These are phyloP conservation scores for Pempheris klunzingeri DNA, from an alignment of 2,797 vertebrate species.

Conservation along the genomic window DNA sequence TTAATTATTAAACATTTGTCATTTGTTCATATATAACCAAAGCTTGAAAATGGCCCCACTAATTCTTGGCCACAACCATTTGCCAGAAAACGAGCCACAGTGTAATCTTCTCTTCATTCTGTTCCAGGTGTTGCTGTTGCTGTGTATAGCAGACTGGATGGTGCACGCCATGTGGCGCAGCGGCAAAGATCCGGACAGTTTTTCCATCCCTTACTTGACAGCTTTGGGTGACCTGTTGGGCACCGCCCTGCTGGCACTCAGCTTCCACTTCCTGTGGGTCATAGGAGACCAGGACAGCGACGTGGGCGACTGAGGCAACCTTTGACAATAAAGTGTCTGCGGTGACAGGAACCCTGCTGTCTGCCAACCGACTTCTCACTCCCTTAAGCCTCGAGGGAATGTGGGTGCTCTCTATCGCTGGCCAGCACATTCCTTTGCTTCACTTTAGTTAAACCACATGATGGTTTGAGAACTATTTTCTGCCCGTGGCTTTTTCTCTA, in stretches of 20 bases:
- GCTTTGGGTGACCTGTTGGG: slow-evolving; percentile 96
- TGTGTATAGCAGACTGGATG: slow-evolving; percentile 98
- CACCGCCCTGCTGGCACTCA: slow-evolving; percentile 93
- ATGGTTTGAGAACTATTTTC: slow-evolving; percentile 49
- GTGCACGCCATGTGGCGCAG: slow-evolving; percentile 96
- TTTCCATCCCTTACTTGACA: slow-evolving; percentile 97
- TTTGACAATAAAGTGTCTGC: not conserved
- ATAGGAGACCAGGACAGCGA: slow-evolving; percentile 97
- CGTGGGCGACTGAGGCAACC: slow-evolving; percentile 90
- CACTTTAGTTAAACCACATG: slow-evolving; percentile 31
- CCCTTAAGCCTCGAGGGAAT: slow-evolving; percentile 41
- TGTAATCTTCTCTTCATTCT: not conserved
- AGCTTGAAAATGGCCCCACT: not conserved
- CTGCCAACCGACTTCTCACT: not conserved
- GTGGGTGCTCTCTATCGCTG: slow-evolving; percentile 14
- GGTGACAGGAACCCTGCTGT: not conserved
- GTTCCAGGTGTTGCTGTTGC: slow-evolving; percentile 90
- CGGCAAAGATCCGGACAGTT: slow-evolving; percentile 97
- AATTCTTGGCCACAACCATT: not conserved
- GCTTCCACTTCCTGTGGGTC: slow-evolving; percentile 97
- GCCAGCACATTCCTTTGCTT: slow-evolving; percentile 51
- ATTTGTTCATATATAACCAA: not conserved
- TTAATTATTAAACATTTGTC: not conserved
- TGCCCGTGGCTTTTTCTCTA: slow-evolving; percentile 40
- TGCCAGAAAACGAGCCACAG: not conserved